phyloP scores from a whole-genome alignment of 2,113 vertebrate species.

The Callipepla squamata region DNA sequence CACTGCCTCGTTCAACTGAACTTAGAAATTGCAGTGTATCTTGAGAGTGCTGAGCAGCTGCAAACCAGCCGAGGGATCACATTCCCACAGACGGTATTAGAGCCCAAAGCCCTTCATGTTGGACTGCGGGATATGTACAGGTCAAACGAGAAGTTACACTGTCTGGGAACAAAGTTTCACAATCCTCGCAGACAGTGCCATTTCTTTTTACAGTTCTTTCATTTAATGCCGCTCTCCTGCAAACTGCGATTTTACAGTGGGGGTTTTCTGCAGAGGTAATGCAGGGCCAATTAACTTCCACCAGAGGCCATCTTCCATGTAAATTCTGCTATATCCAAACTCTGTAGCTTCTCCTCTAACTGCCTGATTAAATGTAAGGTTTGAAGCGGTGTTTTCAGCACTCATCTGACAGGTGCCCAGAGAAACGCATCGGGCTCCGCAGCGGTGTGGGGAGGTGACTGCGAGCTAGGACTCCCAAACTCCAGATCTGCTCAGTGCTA shows the following conservation, averaged over 20 bases:
- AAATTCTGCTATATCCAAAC: neutral
- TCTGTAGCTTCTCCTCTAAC: neutral
- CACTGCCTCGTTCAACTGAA: conserved; percentile 43
- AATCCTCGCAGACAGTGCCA: neutral
- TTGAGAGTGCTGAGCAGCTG: conserved; percentile 62
- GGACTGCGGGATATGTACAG: conserved; percentile 21
- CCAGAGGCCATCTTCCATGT: neutral
- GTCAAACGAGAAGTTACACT: conserved; percentile 43
- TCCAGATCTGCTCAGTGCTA: neutral
- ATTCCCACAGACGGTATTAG: conserved; percentile 56
- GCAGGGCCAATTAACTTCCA: neutral
- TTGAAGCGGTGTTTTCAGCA: neutral
- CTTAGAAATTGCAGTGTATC: conserved; percentile 13
- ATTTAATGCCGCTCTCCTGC: neutral
- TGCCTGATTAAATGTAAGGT: neutral
- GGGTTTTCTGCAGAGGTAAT: neutral
- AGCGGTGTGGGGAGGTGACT: rapidly evolving
- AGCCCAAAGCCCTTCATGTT: conserved; percentile 52
- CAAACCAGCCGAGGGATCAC: conserved; percentile 43
- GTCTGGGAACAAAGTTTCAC: conserved; percentile 31
- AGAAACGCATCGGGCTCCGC: neutral
- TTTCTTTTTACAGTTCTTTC: neutral
- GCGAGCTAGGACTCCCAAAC: neutral
- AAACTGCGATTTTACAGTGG: neutral
- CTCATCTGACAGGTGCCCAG: neutral